Conservation (phyloP, 2,797 vertebrate genomes). For the Thripadectes ignobilis region DNA sequence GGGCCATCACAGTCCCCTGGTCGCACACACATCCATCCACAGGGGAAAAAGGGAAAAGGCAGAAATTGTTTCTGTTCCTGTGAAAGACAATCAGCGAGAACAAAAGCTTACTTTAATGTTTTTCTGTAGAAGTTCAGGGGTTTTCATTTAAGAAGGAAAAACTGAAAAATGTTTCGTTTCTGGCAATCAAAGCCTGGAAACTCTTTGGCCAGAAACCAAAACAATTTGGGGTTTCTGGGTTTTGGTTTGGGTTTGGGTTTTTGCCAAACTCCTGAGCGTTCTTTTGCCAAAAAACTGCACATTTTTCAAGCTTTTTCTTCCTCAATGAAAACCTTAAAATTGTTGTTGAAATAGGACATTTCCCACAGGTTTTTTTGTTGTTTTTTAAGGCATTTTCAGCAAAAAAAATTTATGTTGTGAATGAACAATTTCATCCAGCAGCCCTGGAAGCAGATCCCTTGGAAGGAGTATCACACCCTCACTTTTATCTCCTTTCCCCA, state of each 20-base stretch:
- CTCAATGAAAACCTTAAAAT: conserved; percentile 53
- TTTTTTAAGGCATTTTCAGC: not conserved
- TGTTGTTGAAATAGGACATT: conserved; percentile 64
- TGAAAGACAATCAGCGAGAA: not conserved
- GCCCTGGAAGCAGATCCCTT: not conserved
- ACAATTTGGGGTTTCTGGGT: conserved; percentile 46
- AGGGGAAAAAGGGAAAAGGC: not conserved
- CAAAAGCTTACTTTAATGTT: not conserved
- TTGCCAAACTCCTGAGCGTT: conserved; percentile 23
- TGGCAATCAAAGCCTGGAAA: conserved; percentile 59
- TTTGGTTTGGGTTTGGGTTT: conserved; percentile 50
- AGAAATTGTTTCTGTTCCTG: not conserved
- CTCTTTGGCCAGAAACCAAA: conserved; percentile 42
- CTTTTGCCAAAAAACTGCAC: conserved; percentile 46
- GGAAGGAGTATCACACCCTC: not conserved
- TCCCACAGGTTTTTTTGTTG: not conserved
- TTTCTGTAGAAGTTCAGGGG: not conserved
- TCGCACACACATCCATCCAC: not conserved
- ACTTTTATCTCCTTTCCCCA: not conserved
- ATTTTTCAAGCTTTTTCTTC: conserved; percentile 60
- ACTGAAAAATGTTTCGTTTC: conserved; percentile 37
- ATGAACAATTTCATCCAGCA: not conserved
- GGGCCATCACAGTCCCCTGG: not conserved
- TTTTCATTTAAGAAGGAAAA: conserved; percentile 31
- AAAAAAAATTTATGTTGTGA: not conserved